Base-by-base conservation (phyloP, 2,113 vertebrate species). In the Trichechus manatus region DNA sequence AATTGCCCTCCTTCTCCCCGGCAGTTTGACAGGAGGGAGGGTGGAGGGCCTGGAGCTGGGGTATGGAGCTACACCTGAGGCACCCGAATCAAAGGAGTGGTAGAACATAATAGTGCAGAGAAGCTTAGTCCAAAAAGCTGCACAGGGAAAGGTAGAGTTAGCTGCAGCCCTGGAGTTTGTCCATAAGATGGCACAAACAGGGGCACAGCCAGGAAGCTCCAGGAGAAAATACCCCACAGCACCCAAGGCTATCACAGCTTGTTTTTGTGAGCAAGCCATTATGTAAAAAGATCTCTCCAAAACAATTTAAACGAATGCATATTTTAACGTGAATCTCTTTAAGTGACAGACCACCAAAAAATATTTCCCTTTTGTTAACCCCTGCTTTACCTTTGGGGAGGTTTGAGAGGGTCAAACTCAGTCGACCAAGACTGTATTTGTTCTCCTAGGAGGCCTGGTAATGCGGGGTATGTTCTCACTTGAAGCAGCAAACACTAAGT, bases 381-480 rank as follows among this genome's bases (percentile, higher is more conserved):
- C 25, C 53, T 27, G 61, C 27, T 68, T 87, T 59, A 70, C 1
- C 6, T 27, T 44, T 39, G 84, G 14, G 66, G 27, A 44, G 44
- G 33, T 64, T 33, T 61, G 74, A 82, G 50, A 74, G 75, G 11
- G 14, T 63, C 77, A 56, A 72, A 44, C 19, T 63, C 19, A 15
- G 87, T 31, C 59, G 29, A 47, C 15, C 50, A 61, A 81, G 78
- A 42, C 17, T 23, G 61, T 70, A 9, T 22, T 59, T 56, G 33
- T 50, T 64, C 13, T 74, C 31, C 82, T 8, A 44, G 36, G 31
- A 75, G 72, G 10, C 9, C 61, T 88, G 22, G 27, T 19, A 6
- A 9, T 0, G 5, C 17, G 36, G 42, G 4, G 25, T 53, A 20
- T 6, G 0, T 14, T 14, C 14, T 47, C 42, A 4, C 23, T 31